A percentile compares a stretch with the other conserved stretches of the same genome.
Evolutionary conservation across 2,888 invertebrate species (phyloP).

Genomic region (Caenorhabditis sp.): DNA sequence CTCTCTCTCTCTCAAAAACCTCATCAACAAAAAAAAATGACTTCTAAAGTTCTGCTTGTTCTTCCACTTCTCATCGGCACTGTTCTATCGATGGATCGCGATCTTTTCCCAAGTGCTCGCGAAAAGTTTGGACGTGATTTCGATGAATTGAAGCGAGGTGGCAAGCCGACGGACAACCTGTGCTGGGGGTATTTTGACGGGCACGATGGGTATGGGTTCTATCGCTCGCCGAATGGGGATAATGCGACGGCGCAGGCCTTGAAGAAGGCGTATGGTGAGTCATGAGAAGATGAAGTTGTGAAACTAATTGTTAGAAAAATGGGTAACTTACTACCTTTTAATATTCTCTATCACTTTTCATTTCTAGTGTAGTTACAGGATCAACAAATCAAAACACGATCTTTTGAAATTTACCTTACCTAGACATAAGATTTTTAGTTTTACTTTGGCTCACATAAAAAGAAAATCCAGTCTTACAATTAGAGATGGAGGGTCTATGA

Average conservation of each 20-base stretch:
- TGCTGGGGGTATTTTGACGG: constrained; percentile 15
- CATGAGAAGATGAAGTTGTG: too few species aligned
- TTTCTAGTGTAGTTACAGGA: too few species aligned
- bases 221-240: constrained; percentile 3
- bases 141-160: constrained; percentile 1
- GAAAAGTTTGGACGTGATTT: constrained; percentile 2
- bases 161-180: background rate
- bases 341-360: too few species aligned
- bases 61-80: background rate
- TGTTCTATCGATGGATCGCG: background rate
- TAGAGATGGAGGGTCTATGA: too few species aligned
- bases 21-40: background rate
- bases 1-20: too few species aligned
- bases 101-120: constrained; percentile 3
- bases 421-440: too few species aligned
- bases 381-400: too few species aligned
- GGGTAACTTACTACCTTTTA: too few species aligned
- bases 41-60: background rate
- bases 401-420: too few species aligned
- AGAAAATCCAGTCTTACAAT: too few species aligned
- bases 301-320: too few species aligned
- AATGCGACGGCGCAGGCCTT: constrained; percentile 4
- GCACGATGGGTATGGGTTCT: constrained; percentile 7
- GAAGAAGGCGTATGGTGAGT: constrained; percentile 8
- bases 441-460: too few species aligned